Evolutionary conservation across 2,888 invertebrate species (phyloP), one percentile per base, ranked within the genome.

Genomic region (Pycnomerus fuliginosus): DNA sequence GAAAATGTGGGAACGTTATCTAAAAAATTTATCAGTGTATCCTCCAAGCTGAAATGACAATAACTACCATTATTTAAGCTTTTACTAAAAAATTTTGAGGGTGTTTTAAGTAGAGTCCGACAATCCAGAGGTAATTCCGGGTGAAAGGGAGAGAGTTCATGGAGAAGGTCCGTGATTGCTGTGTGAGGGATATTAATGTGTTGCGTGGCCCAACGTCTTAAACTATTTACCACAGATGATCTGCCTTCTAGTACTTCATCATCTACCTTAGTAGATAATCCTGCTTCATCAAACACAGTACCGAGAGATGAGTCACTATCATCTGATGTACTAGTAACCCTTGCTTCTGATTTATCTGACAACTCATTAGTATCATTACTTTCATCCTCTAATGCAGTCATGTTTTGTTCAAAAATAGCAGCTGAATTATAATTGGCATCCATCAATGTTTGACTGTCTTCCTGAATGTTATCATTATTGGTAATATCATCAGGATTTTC

Each of bases 31-130:
- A 14, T 28, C 28, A 12, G 27, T 23, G 27, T 14, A 10, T 17
- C 5, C 25, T 12, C 2, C 13, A 30, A 13, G 14, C 44, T 36
- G 17, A 31, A 36, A 30, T 37, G 28, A 16, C 23, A 23, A 28
- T 13, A 30, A 13, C 37, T 12, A 10, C 44, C 44, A 25, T 34
- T 32, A 28, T 4, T 12, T 12, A 34, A 35, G 22, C 14, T 17
- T 14, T 4, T 32, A 14, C 14, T 35, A 7, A 7, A 4, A 20
- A 20, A 20, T 20, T 8, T 20, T n/a, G n/a, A n/a, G n/a, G n/a
- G n/a, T 20, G 7, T 8, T 20, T 20, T 20, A 7, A 20, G 7
- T 20, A 16, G 23, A 36, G 40, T 35, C 7, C 20, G 4, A 4
- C 4, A 4, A 8, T 20, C 20, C 7, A 4, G 20, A 7, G 20